Evolutionary conservation across 2,113 vertebrate species (phyloP).

Genomic region (Sclerurus mexicanus): DNA sequence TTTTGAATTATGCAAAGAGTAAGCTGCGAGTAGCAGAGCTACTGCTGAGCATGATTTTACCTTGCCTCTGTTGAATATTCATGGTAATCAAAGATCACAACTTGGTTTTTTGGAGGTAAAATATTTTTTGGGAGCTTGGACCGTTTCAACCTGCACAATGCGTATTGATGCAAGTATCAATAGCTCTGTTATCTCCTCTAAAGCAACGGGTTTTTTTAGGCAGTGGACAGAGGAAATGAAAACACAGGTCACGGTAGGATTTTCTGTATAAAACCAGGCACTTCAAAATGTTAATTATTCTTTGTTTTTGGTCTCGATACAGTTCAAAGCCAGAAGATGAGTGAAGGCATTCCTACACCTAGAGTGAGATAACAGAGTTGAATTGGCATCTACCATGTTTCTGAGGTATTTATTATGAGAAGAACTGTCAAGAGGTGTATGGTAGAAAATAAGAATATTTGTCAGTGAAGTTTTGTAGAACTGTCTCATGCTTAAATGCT

Average conservation of each 20-base stretch:
- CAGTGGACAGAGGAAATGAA: neutral
- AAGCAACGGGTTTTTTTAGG: neutral
- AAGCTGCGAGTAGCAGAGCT: neutral
- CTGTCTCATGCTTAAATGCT: neutral
- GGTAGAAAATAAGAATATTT: neutral
- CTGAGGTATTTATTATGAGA: neutral
- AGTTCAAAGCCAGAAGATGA: neutral
- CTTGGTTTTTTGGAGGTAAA: neutral
- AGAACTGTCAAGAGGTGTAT: neutral
- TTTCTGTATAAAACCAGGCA: neutral
- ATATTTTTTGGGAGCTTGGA: neutral
- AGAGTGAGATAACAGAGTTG: neutral
- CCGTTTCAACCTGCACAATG: neutral
- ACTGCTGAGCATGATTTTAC: neutral
- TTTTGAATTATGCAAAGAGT: constrained; percentile 5
- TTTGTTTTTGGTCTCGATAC: neutral
- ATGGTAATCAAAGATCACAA: neutral
- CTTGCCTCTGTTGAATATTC: neutral
- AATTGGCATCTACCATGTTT: neutral
- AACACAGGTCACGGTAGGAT: neutral
- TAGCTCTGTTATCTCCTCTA: neutral
- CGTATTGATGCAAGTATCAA: neutral
- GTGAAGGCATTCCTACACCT: neutral
- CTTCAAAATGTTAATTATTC: neutral
- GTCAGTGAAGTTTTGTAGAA: neutral